Evolutionary conservation across 2,888 invertebrate species (phyloP), one percentile per base, ranked within the genome.

Genomic region (Leuctra nigra): DNA sequence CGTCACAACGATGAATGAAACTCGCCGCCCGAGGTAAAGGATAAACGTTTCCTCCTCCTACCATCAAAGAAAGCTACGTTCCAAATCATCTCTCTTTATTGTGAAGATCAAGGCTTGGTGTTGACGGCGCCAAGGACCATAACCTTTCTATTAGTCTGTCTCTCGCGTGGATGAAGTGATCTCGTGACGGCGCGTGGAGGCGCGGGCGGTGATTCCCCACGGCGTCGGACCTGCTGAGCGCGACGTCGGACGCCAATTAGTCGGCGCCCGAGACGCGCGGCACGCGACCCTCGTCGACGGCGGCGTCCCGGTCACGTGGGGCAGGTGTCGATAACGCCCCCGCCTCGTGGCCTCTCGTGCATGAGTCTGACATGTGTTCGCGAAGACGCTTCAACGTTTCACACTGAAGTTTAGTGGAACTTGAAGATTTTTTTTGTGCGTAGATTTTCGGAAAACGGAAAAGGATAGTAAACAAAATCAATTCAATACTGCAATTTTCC

Each of bases 181-280:
- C 18, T n/a, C 9, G 39, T 16, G 18, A 39, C 6, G 18, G 16
- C 20, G 18, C 16, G 20, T 39, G 39, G 16, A 39, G 39, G 16
- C 20, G 6, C 20, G 16, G 4, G 18, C 11, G 53, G 41, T 18
- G 55, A 55, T 46, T 47, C 55, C 55, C 55, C 47, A 55, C 55
- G 55, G 55, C 55, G 55, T 20, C 46, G n/a, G 54, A 25, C 47
- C 47, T 29, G 47, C 47, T 47, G 47, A 24, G 47, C 18, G 20
- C 39, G 39, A 16, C 39, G 39, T 16, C 39, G 39, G 39, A 39
- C 39, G 39, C 39, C 39, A 39, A 39, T 39, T 39, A 39, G 39
- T n/a, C 16, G 18, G 39, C 39, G 16, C 3, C 1, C 39, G 36
- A 3, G 36, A 13, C 4, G 36, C 4, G 36, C 39, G 39, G 39